Percentiles rank a stretch among this genome's conserved stretches.
Evolutionary conservation across 2,888 invertebrate genomes (phyloP).

Genomic region (Nysson spinosus): DNA sequence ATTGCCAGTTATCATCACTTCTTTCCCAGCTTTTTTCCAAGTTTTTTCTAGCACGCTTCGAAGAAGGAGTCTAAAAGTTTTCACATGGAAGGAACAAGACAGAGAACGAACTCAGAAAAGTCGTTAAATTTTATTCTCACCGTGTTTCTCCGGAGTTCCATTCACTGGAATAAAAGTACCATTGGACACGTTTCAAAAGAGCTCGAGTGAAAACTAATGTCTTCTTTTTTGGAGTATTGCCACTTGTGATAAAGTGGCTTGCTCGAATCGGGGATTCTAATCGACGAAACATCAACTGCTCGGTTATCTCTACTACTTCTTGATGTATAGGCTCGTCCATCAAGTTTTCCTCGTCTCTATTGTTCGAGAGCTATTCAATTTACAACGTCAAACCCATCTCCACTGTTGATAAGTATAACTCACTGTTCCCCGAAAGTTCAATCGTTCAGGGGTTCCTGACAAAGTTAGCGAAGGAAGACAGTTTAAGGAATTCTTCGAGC

Average conservation of each 20-base stretch:
- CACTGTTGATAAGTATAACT: no score
- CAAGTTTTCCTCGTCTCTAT: background rate
- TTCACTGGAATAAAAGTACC: background rate
- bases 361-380: slow-evolving; percentile 3
- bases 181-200: background rate
- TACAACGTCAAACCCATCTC: slow-evolving; percentile 27
- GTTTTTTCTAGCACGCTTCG: background rate
- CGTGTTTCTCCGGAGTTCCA: background rate
- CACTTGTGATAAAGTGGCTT: background rate
- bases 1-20: background rate
- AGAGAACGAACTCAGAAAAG: background rate
- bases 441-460: no score
- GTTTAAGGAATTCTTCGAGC: no score
- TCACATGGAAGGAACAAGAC: no score
- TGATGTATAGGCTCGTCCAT: background rate
- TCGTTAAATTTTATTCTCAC: slow-evolving; percentile 7
- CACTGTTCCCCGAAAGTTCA: no score
- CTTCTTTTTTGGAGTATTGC: slow-evolving; percentile 7
- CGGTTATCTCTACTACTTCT: background rate
- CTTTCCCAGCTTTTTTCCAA: background rate
- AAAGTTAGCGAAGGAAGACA: no score
- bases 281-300: no score
- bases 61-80: no score
- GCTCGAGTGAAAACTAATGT: slow-evolving; percentile 1
- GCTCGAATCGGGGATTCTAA: background rate